Evolutionary conservation across 2,888 invertebrate genomes (phyloP), one percentile per base, ranked within the genome.

Genomic region (Andrena dorsata): DNA sequence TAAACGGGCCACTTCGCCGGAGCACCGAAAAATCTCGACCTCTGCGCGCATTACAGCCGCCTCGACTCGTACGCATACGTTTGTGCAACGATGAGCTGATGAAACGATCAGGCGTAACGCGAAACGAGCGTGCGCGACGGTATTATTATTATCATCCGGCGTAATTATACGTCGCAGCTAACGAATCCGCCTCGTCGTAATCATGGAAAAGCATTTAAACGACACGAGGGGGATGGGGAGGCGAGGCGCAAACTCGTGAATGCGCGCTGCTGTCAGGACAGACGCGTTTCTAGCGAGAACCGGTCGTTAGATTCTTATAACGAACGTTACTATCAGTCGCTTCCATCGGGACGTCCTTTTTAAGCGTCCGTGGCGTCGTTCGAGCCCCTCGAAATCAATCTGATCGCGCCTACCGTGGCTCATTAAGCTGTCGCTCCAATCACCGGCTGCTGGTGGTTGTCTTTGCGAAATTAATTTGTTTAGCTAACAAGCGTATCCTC

Each of bases 121-220:
- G 61, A 66, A 78, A 71, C 47, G 71, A 16, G 71, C 51, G 79
- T 79, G 60, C 35, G 26, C 41, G 13, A 30, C 20, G 58, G 41
- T 47, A 35, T 56, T 70, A 70, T 70, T 41, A 79, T 80, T 79
- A 80, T 80, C 56, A 58, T 58, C 47, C 41, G 23, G 13, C 41
- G 75, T 78, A 78, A 80, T 80, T 80, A 80, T 53, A 79, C n/a
- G 61, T 26, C 51, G 28, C 28, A 16, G 74, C 35, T 77, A 66
- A 77, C 74, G 74, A 77, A 66, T 56, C 63, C 63, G 75, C 68
- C 68, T 41, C 23, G 61, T 77, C 75, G 47, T 60, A 66, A 77
- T 23, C 30, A 66, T 51, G 72, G 71, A 79, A 79, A 79, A 80
- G 47, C 51, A 23, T 79, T 71, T 65, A 70, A 80, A 80, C 79